Base-by-base conservation (phyloP, 1,140 invertebrate genomes). In the Cephus cinctus region DNA sequence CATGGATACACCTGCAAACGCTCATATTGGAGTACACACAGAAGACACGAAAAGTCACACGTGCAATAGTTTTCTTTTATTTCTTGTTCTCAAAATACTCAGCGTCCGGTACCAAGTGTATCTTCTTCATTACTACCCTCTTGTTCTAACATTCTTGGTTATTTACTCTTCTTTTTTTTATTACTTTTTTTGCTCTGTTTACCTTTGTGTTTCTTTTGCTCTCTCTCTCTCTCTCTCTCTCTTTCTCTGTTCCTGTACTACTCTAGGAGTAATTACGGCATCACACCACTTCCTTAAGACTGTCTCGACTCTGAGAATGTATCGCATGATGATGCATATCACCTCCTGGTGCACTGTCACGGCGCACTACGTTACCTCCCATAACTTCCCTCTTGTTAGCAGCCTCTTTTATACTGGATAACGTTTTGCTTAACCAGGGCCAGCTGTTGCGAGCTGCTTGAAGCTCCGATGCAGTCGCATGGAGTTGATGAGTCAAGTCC, bases 401-500 rank as follows among this genome's bases (percentile, higher is more conserved):
- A 2, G 70, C 75, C 56, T 77, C 75, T 43, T 77, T 77, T 52
- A 77, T 74, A 22, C 70, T 76, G 2, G 72, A 85, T 52, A 94
- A 76, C 0, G 93, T 96, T 75, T 94, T 94, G 38, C 90, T 89
- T 9, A 96, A 81, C 94, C 94, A 96, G 2, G 88, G 83, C 80
- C 87, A 89, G 19, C 83, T 83, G 44, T 88, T 88, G 47, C 86
- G 87, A 0, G 86, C 84, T 1, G 85, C 81, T 67, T 91, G 88
- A 36, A 93, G 76, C 73, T 96, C 93, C 21, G 85, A 82, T 20
- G 92, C 76, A 0, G 91, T 87, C 1, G 90, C 82, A 61, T 86
- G 88, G 34, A 97, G 76, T 65, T 95, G 90, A 78, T 98, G 94
- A n/a, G 88, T 94, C 25, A 97, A 75, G 74, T 96, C 93, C 86